These are phyloP conservation scores for Dicycla oo DNA, from an alignment of 2,888 invertebrate species.

Conservation along the genomic window DNA sequence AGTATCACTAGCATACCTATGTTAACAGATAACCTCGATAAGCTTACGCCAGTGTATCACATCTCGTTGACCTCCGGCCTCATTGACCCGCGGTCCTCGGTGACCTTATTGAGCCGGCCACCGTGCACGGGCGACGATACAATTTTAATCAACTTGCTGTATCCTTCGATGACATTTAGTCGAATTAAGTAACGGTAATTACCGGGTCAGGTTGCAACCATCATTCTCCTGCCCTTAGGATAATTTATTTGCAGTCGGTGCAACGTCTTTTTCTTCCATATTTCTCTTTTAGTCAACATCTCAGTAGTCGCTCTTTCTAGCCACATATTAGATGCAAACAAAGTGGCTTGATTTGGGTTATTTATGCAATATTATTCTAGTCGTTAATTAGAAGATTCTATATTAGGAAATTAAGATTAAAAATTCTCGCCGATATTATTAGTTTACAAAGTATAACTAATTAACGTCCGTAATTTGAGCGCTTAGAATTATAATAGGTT, in stretches of 20 bases:
- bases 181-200: background rate
- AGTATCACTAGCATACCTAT: background rate
- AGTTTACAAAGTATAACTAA: no score
- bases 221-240: background rate
- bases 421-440: no score
- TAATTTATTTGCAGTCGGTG: background rate
- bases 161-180: background rate
- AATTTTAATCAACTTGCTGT: constrained; percentile 1
- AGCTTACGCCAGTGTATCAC: background rate
- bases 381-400: no score
- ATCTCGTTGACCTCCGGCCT: constrained; percentile 9
- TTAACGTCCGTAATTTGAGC: no score
- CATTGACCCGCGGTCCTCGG: background rate
- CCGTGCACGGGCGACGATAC: background rate
- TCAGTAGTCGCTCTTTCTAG: background rate
- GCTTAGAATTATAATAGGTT: no score
- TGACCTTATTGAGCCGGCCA: constrained; percentile 1
- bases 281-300: no score
- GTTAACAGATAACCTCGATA: background rate
- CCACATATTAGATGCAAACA: background rate
- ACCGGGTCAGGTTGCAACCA: no score
- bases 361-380: background rate
- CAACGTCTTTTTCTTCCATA: background rate
- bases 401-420: no score
- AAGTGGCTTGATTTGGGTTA: background rate